Base-by-base conservation (phyloP, 1,140 invertebrate genomes). In the Aphidius ervi region DNA sequence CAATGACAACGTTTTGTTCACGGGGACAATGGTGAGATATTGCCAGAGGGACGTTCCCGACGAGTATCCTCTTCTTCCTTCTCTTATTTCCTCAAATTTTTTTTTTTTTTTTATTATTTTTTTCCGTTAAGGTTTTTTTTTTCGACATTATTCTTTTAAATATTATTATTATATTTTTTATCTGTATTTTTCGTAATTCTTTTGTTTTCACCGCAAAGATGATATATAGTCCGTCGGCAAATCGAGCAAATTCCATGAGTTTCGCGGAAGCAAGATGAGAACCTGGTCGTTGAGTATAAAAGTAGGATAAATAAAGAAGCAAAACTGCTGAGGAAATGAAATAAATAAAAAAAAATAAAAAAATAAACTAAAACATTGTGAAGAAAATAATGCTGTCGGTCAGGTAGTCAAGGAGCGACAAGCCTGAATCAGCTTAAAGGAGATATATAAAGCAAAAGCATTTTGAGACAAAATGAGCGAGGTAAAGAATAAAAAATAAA, bases 351-450 rank as follows among this genome's bases (percentile, higher is more conserved):
- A 46, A 46, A 46, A n/a, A n/a, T 46, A 10, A 9, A 39, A 31
- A 31, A 31, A 31, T 31, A 31, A 31, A 31, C 23, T 31, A 31
- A 31, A 31, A 31, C 23, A 31, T 31, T 31, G 23, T 31, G 46
- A 61, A 43, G 63, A 54, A 54, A 64, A 56, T 48, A 45, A 63
- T 49, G 53, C 54, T 42, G 40, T 43, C 55, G 56, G 63, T 53
- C 41, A 56, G 59, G 40, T 47, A 49, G 20, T 52, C 63, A 56
- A 63, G 53, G 59, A 61, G 50, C 59, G 58, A 58, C 56, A n/a
- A 54, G 52, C 52, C 46, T 48, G 56, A 45, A 57, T 57, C 52
- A 68, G 52, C 67, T 74, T 74, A 74, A 76, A 75, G 74, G 65
- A 73, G 72, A 76, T 73, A 68, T 23, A 31, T 31, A 31, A 39